Conservation (phyloP, 2,113 vertebrate species). For the Hypomesus transpacificus region DNA sequence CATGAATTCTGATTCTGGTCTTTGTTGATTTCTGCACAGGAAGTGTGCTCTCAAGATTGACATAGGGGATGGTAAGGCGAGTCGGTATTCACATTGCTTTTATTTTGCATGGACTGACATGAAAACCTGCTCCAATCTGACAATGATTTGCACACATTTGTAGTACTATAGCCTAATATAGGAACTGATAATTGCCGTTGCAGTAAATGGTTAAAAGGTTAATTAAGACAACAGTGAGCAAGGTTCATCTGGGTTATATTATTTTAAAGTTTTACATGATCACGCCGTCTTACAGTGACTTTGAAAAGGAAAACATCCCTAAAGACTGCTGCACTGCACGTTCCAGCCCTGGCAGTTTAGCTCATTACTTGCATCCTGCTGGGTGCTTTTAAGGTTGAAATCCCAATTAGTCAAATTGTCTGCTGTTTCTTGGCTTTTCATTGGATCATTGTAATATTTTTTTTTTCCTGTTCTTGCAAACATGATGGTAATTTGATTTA, state of each 20-base stretch:
- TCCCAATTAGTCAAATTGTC: conserved; percentile 49
- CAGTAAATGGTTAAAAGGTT: background rate
- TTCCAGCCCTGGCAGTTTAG: conserved; percentile 27
- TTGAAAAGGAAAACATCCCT: conserved; percentile 7
- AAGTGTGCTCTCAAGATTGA: background rate
- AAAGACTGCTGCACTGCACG: conserved; percentile 25
- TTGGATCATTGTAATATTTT: conserved; percentile 28
- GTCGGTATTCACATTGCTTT: background rate
- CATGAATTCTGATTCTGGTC: conserved; percentile 13
- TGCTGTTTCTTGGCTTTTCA: conserved; percentile 22
- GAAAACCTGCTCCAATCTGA: background rate
- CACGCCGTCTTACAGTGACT: background rate
- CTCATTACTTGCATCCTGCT: conserved; percentile 51
- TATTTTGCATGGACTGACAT: conserved; percentile 5
- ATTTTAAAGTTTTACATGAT: conserved; percentile 6
- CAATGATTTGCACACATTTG: too few relatives aligned
- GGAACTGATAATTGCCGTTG: conserved; percentile 1
- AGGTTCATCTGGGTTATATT: background rate
- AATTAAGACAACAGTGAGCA: background rate
- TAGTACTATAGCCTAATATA: background rate
- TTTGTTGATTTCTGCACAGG: background rate
- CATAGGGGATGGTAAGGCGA: background rate
- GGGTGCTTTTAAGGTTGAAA: conserved; percentile 43
- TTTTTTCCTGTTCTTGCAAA: conserved; percentile 22
- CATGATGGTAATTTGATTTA: conserved; percentile 30